These are phyloP conservation scores for Alexandromys fortis DNA, from an alignment of 2,113 vertebrate species.

Conservation along the genomic window DNA sequence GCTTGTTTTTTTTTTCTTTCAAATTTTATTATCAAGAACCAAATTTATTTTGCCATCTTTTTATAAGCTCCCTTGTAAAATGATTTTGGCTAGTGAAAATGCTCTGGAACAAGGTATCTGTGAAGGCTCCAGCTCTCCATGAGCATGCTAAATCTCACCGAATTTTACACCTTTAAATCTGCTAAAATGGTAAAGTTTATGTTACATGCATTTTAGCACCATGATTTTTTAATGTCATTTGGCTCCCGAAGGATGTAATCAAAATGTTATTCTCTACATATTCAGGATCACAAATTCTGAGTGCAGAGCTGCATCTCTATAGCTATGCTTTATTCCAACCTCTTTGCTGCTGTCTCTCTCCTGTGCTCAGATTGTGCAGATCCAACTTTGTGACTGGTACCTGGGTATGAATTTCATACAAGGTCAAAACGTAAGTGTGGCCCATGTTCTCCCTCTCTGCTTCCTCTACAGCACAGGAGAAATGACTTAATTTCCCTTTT, in stretches of 20 bases:
- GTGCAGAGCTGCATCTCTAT: background rate
- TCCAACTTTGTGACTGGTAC: background rate
- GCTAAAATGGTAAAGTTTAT: constrained; percentile 50
- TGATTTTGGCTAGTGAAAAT: constrained; percentile 47
- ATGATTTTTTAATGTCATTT: constrained; percentile 35
- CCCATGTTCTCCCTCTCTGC: background rate
- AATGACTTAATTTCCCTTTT: background rate
- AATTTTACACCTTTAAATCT: constrained; percentile 52
- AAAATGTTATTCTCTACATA: constrained; percentile 11
- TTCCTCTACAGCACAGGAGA: background rate
- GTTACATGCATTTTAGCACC: constrained; percentile 28
- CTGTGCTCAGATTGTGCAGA: background rate
- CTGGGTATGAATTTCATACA: background rate
- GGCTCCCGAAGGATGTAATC: background rate
- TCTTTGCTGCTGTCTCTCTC: background rate
- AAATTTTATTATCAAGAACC: constrained; percentile 22
- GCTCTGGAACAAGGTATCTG: constrained; percentile 8
- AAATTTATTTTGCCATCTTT: constrained; percentile 51
- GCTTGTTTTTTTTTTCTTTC: background rate
- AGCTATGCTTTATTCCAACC: constrained; percentile 17
- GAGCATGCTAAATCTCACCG: constrained; percentile 26
- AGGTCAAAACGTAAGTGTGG: background rate
- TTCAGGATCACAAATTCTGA: constrained; percentile 5
- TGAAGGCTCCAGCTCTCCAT: background rate
- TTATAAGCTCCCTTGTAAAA: constrained; percentile 56